Base-by-base conservation (phyloP, 2,888 invertebrate species). In the Volucella bombylans region DNA sequence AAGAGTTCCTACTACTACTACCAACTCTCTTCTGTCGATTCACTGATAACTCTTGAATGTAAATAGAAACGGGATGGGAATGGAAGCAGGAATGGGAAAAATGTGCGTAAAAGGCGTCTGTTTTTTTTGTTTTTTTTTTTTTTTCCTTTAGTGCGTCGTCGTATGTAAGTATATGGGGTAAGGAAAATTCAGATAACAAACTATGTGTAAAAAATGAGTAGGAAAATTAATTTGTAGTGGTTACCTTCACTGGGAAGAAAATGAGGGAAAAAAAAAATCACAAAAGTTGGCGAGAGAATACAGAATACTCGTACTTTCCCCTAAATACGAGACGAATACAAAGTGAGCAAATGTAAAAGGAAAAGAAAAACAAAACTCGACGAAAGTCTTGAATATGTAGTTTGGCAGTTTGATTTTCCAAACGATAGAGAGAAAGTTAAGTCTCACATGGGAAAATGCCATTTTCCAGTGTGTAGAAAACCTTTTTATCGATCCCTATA, bases 61-160 rank as follows among this genome's bases (percentile, higher is more conserved):
- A 50, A 80, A 71, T 71, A 61, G 62, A 49, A 52, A 43, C 39
- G 72, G 85, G 71, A 77, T 77, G 76, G 57, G 74, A 80, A 57
- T 31, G 64, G 31, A 6, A 6, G 72, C 72, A 76, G 57, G 74
- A 80, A 57, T 31, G 64, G 31, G 31, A 31, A 69, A 85, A 85
- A 81, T 81, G 72, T 85, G 81, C 76, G 85, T 81, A 81, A 77
- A 81, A 85, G 81, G 62, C 73, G 82, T 79, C 62, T 55, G 59
- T 62, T 52, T 65, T 47, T 57, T 14, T 45, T 59, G 8, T 1
- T 59, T 1, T 59, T 38, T 18, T 11, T 52, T 38, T 38, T 49
- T 31, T 39, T 49, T 50, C 55, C 41, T 59, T 65, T 45, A 43
- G 54, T 79, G 79, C 61, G 65, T 85, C 59, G 65, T 38, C 67